These are phyloP conservation scores for Leuciscus waleckii DNA, from an alignment of 2,797 vertebrate species.

Conservation along the genomic window DNA sequence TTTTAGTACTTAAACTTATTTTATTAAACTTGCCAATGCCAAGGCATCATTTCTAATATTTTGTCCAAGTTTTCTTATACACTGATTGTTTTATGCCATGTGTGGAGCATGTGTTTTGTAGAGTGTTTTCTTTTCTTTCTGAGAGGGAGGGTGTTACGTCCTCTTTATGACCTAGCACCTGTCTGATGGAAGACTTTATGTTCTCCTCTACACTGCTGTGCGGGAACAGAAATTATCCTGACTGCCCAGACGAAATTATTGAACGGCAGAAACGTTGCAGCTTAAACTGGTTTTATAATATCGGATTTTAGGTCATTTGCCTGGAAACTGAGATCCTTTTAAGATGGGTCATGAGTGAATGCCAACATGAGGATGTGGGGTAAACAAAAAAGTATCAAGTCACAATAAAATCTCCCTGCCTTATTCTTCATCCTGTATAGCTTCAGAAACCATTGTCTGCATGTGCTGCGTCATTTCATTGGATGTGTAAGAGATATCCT, in stretches of 20 bases:
- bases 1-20: background rate
- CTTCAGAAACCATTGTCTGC: slow-evolving; percentile 23
- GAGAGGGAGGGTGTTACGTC: slow-evolving; percentile 37
- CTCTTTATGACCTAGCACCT: slow-evolving; percentile 51
- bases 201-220: slow-evolving; percentile 27
- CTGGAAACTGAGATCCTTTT: background rate
- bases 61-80: background rate
- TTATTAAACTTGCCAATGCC: background rate
- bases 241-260: slow-evolving; percentile 33
- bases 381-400: slow-evolving; percentile 54
- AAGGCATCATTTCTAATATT: background rate
- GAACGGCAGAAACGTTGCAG: background rate
- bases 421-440: slow-evolving; percentile 34
- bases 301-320: background rate
- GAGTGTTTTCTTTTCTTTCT: slow-evolving; percentile 39
- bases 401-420: slow-evolving; percentile 44
- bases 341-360: background rate
- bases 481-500: slow-evolving; percentile 41
- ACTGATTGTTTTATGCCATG: slow-evolving; percentile 40
- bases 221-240: slow-evolving; percentile 14
- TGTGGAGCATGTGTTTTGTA: slow-evolving; percentile 47
- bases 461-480: slow-evolving; percentile 38
- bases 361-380: slow-evolving; percentile 18
- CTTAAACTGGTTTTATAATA: slow-evolving; percentile 28
- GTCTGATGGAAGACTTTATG: slow-evolving; percentile 50